phyloP scores from a whole-genome alignment of 2,113 vertebrate species.

The Catharus bicknelli region DNA sequence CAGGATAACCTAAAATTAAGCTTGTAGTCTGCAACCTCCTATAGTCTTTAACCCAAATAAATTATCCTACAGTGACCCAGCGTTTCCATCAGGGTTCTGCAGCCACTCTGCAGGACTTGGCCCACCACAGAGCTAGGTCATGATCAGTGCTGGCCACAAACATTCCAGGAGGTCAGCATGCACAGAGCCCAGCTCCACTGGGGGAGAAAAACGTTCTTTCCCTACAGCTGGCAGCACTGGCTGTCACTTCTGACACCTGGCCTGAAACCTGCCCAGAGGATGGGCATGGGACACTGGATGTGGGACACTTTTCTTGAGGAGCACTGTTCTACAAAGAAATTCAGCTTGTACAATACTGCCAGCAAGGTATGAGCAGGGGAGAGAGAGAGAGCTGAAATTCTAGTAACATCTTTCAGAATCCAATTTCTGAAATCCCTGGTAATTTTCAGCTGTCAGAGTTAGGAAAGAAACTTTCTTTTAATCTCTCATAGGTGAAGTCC shows the following conservation, averaged over 20 bases:
- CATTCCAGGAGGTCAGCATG: not conserved
- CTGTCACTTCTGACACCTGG: not conserved
- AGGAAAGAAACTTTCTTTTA: not conserved
- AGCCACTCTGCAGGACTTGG: not conserved
- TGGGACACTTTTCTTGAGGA: not conserved
- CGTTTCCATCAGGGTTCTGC: not conserved
- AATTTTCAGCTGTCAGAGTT: not conserved
- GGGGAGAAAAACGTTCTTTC: not conserved
- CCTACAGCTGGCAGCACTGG: not conserved
- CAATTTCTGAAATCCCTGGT: not conserved
- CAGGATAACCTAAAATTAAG: slow-evolving; percentile 27
- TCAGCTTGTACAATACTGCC: not conserved
- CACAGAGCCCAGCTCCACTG: not conserved
- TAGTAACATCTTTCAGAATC: not conserved
- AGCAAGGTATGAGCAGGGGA: not conserved
- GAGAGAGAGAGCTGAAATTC: not conserved
- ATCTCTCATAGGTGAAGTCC: not conserved
- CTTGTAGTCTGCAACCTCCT: not conserved
- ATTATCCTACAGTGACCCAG: not conserved
- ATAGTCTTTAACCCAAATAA: slow-evolving; percentile 15
- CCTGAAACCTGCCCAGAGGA: not conserved
- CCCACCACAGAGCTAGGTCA: not conserved
- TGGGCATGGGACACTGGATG: not conserved
- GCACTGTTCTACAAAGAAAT: not conserved
- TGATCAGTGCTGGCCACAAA: not conserved